Evolutionary conservation across 2,797 vertebrate species (phyloP).

Genomic region (Microctenopoma stevenorrisi): DNA sequence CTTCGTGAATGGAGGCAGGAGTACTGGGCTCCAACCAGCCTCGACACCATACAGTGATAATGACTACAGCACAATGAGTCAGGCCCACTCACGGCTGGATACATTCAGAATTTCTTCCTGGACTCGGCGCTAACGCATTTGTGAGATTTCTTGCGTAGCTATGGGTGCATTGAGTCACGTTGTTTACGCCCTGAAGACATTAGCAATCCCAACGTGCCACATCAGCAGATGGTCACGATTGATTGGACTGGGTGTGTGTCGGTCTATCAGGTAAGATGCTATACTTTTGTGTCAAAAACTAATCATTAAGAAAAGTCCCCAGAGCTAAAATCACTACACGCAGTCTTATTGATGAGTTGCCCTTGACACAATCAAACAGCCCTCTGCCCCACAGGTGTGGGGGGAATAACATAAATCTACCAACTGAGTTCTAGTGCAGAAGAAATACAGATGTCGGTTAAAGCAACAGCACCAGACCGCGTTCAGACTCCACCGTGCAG

Average conservation of each 20-base stretch:
- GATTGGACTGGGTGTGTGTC: conserved; percentile 52
- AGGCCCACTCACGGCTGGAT: conserved; percentile 34
- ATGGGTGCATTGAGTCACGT: not conserved
- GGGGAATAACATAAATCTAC: conserved; percentile 57
- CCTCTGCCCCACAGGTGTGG: conserved; percentile 64
- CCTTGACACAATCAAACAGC: conserved; percentile 76
- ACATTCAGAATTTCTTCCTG: conserved; percentile 38
- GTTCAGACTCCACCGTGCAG: conserved; percentile 8
- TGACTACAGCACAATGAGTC: conserved; percentile 56
- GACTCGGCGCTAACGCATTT: conserved; percentile 27
- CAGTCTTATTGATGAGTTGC: conserved; percentile 78
- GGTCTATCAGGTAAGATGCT: conserved; percentile 64
- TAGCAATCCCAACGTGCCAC: conserved; percentile 32
- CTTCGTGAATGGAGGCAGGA: conserved; percentile 69
- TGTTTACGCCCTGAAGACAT: conserved; percentile 23
- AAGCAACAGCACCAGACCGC: conserved; percentile 22
- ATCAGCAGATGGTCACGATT: conserved; percentile 64
- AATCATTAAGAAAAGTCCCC: conserved; percentile 76
- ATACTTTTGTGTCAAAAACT: conserved; percentile 68
- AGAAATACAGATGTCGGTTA: conserved; percentile 41
- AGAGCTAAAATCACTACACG: conserved; percentile 76
- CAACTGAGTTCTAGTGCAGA: conserved; percentile 23
- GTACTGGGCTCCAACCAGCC: conserved; percentile 54
- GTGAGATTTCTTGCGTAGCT: conserved; percentile 26
- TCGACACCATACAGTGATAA: conserved; percentile 62